Conservation (phyloP, 2,113 vertebrate genomes). For the Erythrocercus mccallii region DNA sequence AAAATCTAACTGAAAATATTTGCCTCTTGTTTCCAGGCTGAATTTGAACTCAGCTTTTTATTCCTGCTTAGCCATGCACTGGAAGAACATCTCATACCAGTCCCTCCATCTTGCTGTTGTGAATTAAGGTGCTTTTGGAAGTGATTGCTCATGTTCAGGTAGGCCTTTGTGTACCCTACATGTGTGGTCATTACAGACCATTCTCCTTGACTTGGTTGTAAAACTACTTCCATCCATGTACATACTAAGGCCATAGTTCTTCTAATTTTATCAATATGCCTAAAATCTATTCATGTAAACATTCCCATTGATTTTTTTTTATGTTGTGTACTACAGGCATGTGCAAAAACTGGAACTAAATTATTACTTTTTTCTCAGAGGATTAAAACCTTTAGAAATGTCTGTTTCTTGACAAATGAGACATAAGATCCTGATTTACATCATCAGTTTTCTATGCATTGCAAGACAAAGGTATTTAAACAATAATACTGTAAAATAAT, state of each 20-base stretch:
- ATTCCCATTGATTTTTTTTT: background rate
- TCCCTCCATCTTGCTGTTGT: background rate
- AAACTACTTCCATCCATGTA: background rate
- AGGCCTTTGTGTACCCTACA: background rate
- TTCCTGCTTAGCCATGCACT: background rate
- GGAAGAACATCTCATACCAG: background rate
- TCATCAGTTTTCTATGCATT: background rate
- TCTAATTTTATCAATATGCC: background rate
- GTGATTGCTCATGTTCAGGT: accelerated
- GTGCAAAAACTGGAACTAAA: background rate
- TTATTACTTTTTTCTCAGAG: background rate
- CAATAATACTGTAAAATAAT: background rate
- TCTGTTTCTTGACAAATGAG: background rate
- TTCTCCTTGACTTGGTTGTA: background rate
- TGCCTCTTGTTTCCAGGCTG: background rate
- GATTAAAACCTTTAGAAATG: background rate
- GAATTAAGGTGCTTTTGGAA: background rate
- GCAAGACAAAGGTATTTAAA: background rate
- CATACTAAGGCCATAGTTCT: background rate
- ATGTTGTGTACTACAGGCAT: background rate
- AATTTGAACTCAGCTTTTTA: background rate
- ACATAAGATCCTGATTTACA: background rate
- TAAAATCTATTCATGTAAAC: background rate
- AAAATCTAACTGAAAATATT: background rate
- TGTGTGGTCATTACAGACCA: background rate